Evolutionary conservation across 2,888 invertebrate genomes (phyloP).

Genomic region (Sympetrum striolatum): DNA sequence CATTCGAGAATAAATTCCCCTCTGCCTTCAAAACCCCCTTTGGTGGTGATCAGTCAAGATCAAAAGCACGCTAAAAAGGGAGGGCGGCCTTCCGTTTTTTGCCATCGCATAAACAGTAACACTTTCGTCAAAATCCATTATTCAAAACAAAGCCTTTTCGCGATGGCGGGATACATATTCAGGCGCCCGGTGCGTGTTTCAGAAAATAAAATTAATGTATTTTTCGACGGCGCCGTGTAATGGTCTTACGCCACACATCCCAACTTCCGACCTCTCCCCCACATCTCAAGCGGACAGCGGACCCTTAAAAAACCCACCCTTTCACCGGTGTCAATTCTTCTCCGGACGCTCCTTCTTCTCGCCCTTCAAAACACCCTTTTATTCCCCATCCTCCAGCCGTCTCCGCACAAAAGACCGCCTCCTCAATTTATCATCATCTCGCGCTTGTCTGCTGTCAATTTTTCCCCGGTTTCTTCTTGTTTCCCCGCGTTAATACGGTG

Average conservation of each 20-base stretch:
- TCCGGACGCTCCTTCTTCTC: background rate
- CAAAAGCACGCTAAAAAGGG: background rate
- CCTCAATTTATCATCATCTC: conserved; percentile 33
- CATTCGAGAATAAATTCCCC: no score
- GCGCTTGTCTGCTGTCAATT: conserved; percentile 39
- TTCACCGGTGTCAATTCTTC: background rate
- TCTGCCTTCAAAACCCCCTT: no score
- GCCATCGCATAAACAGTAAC: background rate
- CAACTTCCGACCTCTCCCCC: background rate
- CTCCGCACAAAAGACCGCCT: background rate
- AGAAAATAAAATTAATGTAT: background rate
- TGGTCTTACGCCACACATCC: background rate
- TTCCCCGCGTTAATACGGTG: conserved; percentile 23
- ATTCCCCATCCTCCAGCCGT: background rate
- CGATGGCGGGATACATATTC: background rate
- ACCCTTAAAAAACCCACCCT: background rate
- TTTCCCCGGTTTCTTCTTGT: conserved; percentile 23
- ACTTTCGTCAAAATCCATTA: background rate
- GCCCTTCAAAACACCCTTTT: background rate
- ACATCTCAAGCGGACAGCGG: background rate
- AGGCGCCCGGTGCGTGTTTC: background rate
- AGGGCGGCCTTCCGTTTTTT: no score
- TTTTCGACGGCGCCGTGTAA: background rate
- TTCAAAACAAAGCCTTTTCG: background rate
- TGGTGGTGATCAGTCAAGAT: background rate